Percentiles rank a stretch among this genome's conserved stretches.
Evolutionary conservation across 2,113 vertebrate species (phyloP).

Genomic region (Petroica traversi): DNA sequence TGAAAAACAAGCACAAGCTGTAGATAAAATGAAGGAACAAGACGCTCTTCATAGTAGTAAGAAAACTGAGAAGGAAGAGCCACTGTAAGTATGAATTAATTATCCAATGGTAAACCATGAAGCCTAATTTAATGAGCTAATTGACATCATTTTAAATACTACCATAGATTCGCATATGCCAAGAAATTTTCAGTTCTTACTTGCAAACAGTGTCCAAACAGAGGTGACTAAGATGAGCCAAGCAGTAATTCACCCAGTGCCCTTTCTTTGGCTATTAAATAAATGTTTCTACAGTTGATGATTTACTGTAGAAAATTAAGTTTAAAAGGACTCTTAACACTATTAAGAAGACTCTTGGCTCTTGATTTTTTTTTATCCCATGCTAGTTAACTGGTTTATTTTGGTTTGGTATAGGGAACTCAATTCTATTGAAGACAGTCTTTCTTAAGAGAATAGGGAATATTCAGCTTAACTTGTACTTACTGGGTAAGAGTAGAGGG

Average conservation of each 20-base stretch:
- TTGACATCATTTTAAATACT: background rate
- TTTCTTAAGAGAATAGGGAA: background rate
- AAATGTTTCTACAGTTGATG: background rate
- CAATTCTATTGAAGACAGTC: background rate
- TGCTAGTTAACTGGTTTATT: background rate
- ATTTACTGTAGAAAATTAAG: background rate
- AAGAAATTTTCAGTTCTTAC: background rate
- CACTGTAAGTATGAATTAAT: constrained; percentile 74
- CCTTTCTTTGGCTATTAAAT: background rate
- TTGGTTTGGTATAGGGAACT: background rate
- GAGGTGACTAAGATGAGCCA: background rate
- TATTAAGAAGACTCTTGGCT: background rate
- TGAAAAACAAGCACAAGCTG: constrained; percentile 90
- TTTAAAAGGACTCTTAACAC: background rate
- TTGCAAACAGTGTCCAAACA: background rate
- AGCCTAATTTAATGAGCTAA: background rate
- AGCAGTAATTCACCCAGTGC: background rate
- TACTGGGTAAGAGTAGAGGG: background rate
- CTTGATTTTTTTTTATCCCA: background rate
- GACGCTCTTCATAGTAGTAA: constrained; percentile 67
- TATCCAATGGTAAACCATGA: background rate
- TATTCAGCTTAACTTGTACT: background rate
- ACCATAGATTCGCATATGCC: background rate
- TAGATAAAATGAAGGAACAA: constrained; percentile 80
- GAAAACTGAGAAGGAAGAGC: constrained; percentile 69